Percentiles rank a stretch among this genome's conserved stretches.
phyloP scores from a whole-genome alignment of 2,888 invertebrate species.

The Apamea crenata region DNA sequence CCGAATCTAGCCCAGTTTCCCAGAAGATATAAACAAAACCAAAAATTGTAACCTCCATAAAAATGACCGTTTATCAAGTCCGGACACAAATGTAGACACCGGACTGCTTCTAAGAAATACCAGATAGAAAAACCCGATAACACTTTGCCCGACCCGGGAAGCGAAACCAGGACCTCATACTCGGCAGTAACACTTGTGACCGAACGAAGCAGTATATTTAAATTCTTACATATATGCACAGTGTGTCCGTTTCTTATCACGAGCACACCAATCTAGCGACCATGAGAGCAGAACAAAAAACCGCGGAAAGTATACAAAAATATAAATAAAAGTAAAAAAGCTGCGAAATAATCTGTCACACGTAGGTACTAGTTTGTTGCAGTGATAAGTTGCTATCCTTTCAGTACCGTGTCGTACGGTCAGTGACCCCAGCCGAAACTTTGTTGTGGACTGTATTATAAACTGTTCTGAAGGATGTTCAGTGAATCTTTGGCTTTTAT shows the following conservation, averaged over 20 bases:
- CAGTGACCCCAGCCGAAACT: slow-evolving; percentile 37
- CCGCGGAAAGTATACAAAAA: slow-evolving; percentile 23
- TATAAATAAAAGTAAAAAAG: slow-evolving; percentile 21
- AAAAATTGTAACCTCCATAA: neutral
- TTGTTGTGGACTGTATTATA: neutral
- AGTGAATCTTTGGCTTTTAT: neutral
- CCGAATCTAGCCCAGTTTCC: neutral
- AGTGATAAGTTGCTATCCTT: slow-evolving; percentile 60
- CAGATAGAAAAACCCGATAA: neutral
- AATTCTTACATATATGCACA: slow-evolving; percentile 10
- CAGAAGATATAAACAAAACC: neutral
- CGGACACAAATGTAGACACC: neutral
- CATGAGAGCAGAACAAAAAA: slow-evolving; percentile 18
- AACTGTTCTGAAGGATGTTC: neutral
- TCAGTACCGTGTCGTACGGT: slow-evolving; percentile 50
- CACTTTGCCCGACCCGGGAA: neutral
- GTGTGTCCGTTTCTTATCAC: slow-evolving; percentile 17
- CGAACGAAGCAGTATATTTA: neutral
- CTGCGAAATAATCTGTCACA: slow-evolving; percentile 36
- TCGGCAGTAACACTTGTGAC: neutral
- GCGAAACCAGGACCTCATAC: neutral
- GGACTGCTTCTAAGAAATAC: too few species aligned
- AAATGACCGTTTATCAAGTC: neutral
- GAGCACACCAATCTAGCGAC: slow-evolving; percentile 14
- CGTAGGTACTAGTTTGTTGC: slow-evolving; percentile 47